Percentiles rank a stretch among this genome's conserved stretches.
Evolutionary conservation across 2,797 vertebrate species (phyloP).

Genomic region (Chloroceryle amazona): DNA sequence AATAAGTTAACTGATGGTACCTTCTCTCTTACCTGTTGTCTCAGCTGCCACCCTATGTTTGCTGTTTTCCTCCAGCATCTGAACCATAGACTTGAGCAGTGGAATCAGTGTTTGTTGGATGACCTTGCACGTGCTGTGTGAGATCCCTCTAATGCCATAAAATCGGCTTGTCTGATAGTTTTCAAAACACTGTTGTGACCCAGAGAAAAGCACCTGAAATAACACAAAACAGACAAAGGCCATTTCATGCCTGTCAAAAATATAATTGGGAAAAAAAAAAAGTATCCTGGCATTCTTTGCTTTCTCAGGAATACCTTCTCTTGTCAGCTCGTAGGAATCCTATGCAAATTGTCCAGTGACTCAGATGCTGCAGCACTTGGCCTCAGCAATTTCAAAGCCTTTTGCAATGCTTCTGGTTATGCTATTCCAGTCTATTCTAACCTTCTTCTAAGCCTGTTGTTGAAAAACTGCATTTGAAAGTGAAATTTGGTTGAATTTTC

Average conservation of each 20-base stretch:
- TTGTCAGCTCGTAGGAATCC: not conserved
- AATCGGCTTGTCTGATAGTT: slow-evolving; percentile 80
- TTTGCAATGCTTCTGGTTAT: not conserved
- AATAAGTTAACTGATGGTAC: not conserved
- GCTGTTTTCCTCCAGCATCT: slow-evolving; percentile 78
- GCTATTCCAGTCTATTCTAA: not conserved
- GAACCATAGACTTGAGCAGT: slow-evolving; percentile 82
- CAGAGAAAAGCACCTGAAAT: slow-evolving; percentile 82
- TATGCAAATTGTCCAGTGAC: not conserved
- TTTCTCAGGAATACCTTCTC: not conserved
- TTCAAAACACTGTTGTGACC: slow-evolving; percentile 81
- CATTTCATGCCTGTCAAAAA: not conserved
- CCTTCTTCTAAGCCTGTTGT: not conserved
- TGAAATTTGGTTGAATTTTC: not conserved
- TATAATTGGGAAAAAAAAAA: fast-evolving
- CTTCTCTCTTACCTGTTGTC: not conserved
- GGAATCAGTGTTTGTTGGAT: slow-evolving; percentile 83
- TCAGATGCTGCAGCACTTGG: not conserved
- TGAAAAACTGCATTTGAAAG: not conserved
- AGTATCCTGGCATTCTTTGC: not conserved
- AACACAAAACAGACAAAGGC: not conserved
- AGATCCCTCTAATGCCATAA: slow-evolving; percentile 18
- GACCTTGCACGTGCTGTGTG: slow-evolving; percentile 16
- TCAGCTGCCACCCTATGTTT: not conserved
- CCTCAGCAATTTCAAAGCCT: not conserved